Evolutionary conservation across 2,797 vertebrate species (phyloP).

Genomic region (Urocyon cinereoargenteus): DNA sequence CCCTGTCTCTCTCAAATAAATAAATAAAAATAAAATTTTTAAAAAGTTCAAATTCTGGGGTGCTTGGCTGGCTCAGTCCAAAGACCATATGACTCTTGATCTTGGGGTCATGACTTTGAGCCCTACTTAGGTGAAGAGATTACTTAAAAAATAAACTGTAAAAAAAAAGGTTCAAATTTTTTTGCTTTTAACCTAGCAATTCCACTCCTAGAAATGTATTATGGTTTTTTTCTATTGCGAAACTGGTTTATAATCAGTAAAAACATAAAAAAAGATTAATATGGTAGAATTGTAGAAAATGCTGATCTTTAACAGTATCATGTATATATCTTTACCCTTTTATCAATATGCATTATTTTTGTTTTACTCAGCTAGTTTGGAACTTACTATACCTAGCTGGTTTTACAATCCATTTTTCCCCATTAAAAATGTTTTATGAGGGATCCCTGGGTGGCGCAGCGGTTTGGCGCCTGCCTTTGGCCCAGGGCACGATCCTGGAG

Average conservation of each 20-base stretch:
- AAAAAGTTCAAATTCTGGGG: neutral
- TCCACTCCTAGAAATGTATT: neutral
- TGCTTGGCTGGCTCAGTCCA: neutral
- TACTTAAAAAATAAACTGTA: neutral
- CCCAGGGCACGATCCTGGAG: too few species aligned
- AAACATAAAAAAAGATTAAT: neutral
- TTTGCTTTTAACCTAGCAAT: slow-evolving; percentile 3
- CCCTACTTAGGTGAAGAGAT: neutral
- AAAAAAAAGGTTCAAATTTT: neutral
- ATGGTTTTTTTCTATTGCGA: neutral
- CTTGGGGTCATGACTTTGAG: neutral
- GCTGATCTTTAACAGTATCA: neutral
- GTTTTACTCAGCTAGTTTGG: neutral
- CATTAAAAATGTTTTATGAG: neutral
- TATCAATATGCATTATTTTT: neutral
- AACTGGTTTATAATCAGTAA: neutral
- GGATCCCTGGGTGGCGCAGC: too few species aligned
- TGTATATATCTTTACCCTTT: neutral
- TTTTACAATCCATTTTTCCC: neutral
- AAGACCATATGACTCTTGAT: neutral
- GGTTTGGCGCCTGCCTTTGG: too few species aligned
- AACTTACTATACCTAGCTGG: neutral
- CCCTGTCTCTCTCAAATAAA: neutral
- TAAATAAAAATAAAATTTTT: neutral
- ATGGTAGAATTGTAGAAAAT: too few species aligned